phyloP scores from a whole-genome alignment of 1,140 invertebrate genomes.

The Pseudachorutes palmiensis region DNA sequence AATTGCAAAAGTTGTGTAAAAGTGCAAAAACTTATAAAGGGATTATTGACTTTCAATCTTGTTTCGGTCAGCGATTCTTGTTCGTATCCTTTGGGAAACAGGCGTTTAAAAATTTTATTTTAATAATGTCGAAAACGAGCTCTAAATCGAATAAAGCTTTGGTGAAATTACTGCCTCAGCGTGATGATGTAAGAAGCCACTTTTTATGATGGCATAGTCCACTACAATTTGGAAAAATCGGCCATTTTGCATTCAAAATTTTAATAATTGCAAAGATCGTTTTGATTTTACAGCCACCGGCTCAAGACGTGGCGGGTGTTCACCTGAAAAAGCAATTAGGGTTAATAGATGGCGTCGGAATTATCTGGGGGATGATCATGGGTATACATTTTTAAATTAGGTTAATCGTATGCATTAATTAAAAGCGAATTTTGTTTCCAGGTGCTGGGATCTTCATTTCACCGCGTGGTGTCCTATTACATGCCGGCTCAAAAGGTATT shows the following conservation, averaged over 20 bases:
- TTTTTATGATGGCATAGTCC: neutral
- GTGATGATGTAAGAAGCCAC: neutral
- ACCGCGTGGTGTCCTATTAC: constrained; percentile 81
- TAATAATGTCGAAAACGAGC: no score
- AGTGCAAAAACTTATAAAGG: no score
- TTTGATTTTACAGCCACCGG: no score
- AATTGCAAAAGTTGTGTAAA: no score
- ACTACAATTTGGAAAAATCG: no score
- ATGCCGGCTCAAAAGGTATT: constrained; percentile 65
- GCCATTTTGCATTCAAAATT: neutral
- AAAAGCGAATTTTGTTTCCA: neutral
- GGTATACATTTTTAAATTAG: constrained; percentile 62
- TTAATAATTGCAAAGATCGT: no score
- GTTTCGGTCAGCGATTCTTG: no score
- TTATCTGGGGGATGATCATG: constrained; percentile 80
- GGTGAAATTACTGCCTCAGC: neutral
- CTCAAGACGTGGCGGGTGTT: neutral
- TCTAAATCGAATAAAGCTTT: no score
- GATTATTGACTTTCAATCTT: no score
- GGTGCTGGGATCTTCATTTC: constrained; percentile 62
- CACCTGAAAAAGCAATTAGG: constrained; percentile 69
- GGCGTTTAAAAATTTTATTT: no score
- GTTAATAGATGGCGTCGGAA: constrained; percentile 72
- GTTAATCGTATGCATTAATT: neutral
- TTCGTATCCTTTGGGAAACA: no score